Evolutionary conservation across 1,140 invertebrate genomes (phyloP).

Genomic region (Philotrypesis tridentata): DNA sequence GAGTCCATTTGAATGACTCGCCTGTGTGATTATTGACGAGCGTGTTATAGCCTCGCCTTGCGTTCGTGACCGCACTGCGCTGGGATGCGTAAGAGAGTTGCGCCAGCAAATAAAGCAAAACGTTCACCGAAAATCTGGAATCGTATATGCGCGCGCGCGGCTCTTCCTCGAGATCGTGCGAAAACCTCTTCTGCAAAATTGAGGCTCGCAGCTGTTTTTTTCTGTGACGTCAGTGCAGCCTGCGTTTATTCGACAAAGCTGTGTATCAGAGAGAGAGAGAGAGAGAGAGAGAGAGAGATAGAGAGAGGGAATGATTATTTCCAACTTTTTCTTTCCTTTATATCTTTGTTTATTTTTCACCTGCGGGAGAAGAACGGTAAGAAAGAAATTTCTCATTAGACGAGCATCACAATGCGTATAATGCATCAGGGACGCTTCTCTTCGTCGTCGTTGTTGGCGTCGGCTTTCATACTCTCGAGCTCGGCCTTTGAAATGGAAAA

Average conservation of each 20-base stretch:
- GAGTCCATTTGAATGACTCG: slow-evolving; percentile 25
- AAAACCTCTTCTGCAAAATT: too few species aligned
- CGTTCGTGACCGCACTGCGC: background rate
- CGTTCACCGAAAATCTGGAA: background rate
- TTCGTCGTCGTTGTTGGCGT: background rate
- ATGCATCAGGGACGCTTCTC: background rate
- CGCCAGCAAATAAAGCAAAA: slow-evolving; percentile 17
- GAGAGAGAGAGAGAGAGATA: too few species aligned
- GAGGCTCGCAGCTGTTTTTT: too few species aligned
- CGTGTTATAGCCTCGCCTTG: background rate
- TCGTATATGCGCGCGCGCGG: background rate
- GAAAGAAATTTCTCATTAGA: background rate
- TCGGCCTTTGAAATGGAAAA: background rate
- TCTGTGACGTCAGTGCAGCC: too few species aligned
- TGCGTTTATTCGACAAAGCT: too few species aligned
- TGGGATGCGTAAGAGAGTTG: slow-evolving; percentile 7
- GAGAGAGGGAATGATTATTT: too few species aligned
- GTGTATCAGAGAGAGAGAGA: too few species aligned
- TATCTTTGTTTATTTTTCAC: background rate
- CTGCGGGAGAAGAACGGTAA: background rate
- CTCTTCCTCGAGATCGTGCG: background rate
- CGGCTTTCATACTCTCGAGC: background rate
- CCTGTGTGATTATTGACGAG: slow-evolving; percentile 22
- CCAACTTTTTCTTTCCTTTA: too few species aligned
- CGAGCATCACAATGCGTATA: background rate